Percentiles rank a stretch among this genome's conserved stretches.
Conservation (phyloP, 2,797 vertebrate species). For the Melanogrammus aeglefinus region DNA sequence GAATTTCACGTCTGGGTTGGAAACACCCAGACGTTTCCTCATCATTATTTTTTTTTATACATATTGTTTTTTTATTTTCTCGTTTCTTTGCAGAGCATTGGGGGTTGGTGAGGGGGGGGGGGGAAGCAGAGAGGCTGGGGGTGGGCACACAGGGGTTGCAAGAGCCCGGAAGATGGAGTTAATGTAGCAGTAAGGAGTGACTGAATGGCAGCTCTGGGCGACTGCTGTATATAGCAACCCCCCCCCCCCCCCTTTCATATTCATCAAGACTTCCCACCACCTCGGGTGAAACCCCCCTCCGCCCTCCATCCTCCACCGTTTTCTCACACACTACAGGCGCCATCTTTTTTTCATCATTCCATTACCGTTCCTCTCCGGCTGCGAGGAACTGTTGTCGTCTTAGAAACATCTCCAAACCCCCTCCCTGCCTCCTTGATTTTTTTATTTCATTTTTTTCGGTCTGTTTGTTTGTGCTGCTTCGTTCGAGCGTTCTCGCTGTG, state of each 20-base stretch:
- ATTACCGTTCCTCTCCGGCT: conserved; percentile 38
- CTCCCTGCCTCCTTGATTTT: background rate
- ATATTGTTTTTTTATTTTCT: background rate
- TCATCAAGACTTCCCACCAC: conserved; percentile 46
- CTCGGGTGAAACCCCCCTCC: conserved; percentile 40
- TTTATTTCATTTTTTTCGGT: conserved; percentile 48
- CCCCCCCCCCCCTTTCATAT: conserved; percentile 43
- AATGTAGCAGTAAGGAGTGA: conserved; percentile 50
- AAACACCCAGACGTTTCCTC: background rate
- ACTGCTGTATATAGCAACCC: conserved; percentile 58
- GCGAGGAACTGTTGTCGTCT: background rate
- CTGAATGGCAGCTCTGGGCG: conserved; percentile 42
- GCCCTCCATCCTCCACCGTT: conserved; percentile 26
- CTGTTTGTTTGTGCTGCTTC: background rate
- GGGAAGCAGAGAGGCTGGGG: conserved; percentile 27
- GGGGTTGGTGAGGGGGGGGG: conserved; percentile 25
- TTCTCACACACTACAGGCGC: conserved; percentile 30
- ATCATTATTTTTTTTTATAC: background rate
- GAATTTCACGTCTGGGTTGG: background rate
- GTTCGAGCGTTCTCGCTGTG: background rate
- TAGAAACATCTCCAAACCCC: background rate
- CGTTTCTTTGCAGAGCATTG: background rate
- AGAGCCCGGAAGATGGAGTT: conserved; percentile 32
- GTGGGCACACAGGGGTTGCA: conserved; percentile 11
- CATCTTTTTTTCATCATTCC: conserved; percentile 52